Evolutionary conservation across 2,797 vertebrate species (phyloP), one percentile per base, ranked within the genome.

Genomic region (Amblyopsis hoosieri): DNA sequence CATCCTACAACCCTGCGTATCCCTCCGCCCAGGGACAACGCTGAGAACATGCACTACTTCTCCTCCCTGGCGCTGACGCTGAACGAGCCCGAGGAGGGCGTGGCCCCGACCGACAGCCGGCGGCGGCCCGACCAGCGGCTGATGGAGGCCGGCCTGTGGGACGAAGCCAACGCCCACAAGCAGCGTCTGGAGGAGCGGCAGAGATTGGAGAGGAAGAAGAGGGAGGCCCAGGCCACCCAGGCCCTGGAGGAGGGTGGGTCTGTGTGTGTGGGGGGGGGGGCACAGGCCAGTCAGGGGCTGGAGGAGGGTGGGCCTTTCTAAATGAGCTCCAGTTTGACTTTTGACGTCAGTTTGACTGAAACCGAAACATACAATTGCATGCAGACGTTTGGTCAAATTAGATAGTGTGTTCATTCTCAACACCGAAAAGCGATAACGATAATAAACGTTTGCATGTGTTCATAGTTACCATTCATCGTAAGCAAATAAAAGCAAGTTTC

Each of bases 41-140:
- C 97, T 0, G 97, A 99, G 81, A 96, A 97, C 89, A 99, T 99
- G 96, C 95, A 99, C 84, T 97, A 92, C 74, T 99, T 98, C 79
- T 98, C 97, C 12, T 93, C 96, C 59, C 87, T 99, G 75, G 97
- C 97, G 0, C 85, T 99, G 58, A 95, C 95, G 0, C 91, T 99
- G 54, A 99, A 99, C 1, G 97, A 96, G 15, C 90, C 77, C 0
- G 97, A 98, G 60, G 89, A 85, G 0, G 93, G 94, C 0, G 87
- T 95, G 0, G 95, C 96, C 0, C 96, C 96, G 9, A 97, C 97
- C 0, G 97, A 99, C 81, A 99, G 96, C 82, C 94, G 97, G 1
- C 76, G 93, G 57, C 89, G 96, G 19, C 97, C 96, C 0, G 97
- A 99, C 89, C 96, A 98, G 85, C 90, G 94, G 23, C 92, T 98